These are phyloP conservation scores for Drosophila lacteicornis DNA, from an alignment of 1,140 invertebrate genomes.

Conservation along the genomic window DNA sequence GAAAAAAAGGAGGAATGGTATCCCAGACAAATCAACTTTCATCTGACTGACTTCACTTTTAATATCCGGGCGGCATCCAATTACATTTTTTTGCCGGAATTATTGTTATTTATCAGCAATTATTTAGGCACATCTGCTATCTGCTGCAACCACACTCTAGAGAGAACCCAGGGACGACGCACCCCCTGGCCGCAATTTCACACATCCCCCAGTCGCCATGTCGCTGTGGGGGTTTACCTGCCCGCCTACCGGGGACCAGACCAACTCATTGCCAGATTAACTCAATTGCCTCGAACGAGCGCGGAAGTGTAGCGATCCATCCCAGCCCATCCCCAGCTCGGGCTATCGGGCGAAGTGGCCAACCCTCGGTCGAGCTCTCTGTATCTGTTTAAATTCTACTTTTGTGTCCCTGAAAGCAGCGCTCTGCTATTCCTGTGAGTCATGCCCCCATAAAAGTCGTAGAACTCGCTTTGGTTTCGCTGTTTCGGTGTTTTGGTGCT, in stretches of 20 bases:
- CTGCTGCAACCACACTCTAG: conserved; percentile 53
- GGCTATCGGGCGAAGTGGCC: conserved; percentile 8
- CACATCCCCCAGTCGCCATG: conserved; percentile 67
- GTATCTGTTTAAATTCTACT: conserved; percentile 81
- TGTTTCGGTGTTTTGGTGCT: conserved; percentile 40
- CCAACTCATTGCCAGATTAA: conserved; percentile 78
- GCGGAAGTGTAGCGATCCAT: conserved; percentile 63
- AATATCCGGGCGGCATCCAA: conserved; percentile 42
- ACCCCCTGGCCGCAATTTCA: conserved; percentile 38
- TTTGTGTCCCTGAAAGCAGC: conserved; percentile 51
- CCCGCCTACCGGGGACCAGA: conserved; percentile 26
- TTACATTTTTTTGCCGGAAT: conserved; percentile 31
- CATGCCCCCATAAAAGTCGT: conserved; percentile 34
- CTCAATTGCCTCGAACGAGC: conserved; percentile 71
- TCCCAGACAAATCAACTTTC: conserved; percentile 32
- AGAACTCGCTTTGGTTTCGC: conserved; percentile 19
- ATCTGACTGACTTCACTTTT: conserved; percentile 38
- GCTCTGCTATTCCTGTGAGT: conserved; percentile 29
- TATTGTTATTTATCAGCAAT: conserved; percentile 64
- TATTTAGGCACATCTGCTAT: conserved; percentile 62
- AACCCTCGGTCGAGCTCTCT: conserved; percentile 28
- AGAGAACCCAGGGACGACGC: conserved; percentile 14
- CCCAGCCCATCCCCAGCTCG: conserved; percentile 47
- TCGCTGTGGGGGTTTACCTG: conserved; percentile 50
- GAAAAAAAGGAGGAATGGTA: neutral